Base-by-base conservation (phyloP, 2,888 invertebrate genomes). In the Hypolimnas misippus region DNA sequence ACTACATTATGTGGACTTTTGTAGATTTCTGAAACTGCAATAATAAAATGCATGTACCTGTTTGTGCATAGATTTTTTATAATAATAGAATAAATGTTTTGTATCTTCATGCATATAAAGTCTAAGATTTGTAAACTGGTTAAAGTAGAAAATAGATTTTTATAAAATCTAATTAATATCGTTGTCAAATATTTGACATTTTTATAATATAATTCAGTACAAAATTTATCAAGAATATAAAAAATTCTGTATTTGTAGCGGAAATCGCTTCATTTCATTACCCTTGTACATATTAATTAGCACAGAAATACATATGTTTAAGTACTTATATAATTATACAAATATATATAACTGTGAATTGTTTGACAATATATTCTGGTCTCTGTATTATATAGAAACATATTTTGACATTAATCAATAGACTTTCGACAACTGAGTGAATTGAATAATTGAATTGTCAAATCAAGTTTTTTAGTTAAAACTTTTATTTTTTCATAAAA, bases 141-240 rank as follows among this genome's bases (percentile, higher is more conserved):
- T 44, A 35, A 49, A 46, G 46, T 62, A 60, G 59, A 7, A 38
- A 31, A 38, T 55, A 62, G 59, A 40, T 53, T 65, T 59, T 63
- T 59, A 65, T 65, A 63, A 61, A 67, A 58, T 51, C 40, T 49
- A 57, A 52, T 57, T 3, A 12, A 46, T 31, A 46, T 55, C 17
- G 38, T 56, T 29, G 54, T 58, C 31, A 46, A 38, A 38, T 33
- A 59, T 19, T 8, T 29, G 49, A 19, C 17, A 46, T 59, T 59
- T 63, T 59, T 63, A 59, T 55, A 44, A 60, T 38, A 29, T 46
- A 42, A 61, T 54, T 57, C 42, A 65, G 65, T 65, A 65, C 65
- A 62, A 65, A 65, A 25, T 61, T 54, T 54, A 40, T 40, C 33
- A 33, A 38, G 55, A 53, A 53, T 31, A 53, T 33, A 53, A 25